phyloP scores from a whole-genome alignment of 37 sponge, comb jelly and placozoan species.

The Chondrosia reniformis region DNA sequence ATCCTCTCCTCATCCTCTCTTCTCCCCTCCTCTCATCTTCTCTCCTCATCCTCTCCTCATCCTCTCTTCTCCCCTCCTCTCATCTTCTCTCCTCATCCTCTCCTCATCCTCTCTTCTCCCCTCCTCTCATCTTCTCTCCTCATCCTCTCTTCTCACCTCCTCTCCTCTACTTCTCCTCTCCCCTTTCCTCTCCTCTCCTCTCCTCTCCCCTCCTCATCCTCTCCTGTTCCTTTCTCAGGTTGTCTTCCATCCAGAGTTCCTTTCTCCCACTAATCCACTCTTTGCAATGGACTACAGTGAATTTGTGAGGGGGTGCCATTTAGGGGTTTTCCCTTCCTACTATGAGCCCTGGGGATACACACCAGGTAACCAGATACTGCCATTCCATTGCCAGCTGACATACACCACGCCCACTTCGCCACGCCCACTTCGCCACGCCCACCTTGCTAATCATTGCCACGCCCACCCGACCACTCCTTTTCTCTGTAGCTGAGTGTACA shows the following conservation, averaged over 20 bases:
- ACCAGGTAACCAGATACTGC: slow-evolving; percentile 53
- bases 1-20: too few relatives aligned
- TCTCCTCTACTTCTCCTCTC: background rate
- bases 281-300: slow-evolving; percentile 96
- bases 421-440: background rate
- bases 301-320: slow-evolving; percentile 96
- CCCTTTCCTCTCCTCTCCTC: background rate
- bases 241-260: slow-evolving; percentile 97
- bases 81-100: too few relatives aligned
- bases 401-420: background rate
- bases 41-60: too few relatives aligned
- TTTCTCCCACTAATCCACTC: slow-evolving; percentile 94
- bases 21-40: too few relatives aligned
- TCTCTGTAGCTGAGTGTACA: slow-evolving; percentile 85
- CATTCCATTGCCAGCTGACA: background rate
- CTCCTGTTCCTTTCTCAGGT: too few relatives aligned
- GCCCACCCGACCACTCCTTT: background rate
- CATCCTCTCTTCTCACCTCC: too few relatives aligned
- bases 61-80: too few relatives aligned
- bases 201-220: background rate
- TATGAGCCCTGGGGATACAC: slow-evolving; percentile 99
- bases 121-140: too few relatives aligned
- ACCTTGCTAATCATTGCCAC: background rate
- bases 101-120: too few relatives aligned
- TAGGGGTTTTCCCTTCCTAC: slow-evolving; percentile 99